Conservation (phyloP, 2,113 vertebrate species). For the Aphelocoma coerulescens region DNA sequence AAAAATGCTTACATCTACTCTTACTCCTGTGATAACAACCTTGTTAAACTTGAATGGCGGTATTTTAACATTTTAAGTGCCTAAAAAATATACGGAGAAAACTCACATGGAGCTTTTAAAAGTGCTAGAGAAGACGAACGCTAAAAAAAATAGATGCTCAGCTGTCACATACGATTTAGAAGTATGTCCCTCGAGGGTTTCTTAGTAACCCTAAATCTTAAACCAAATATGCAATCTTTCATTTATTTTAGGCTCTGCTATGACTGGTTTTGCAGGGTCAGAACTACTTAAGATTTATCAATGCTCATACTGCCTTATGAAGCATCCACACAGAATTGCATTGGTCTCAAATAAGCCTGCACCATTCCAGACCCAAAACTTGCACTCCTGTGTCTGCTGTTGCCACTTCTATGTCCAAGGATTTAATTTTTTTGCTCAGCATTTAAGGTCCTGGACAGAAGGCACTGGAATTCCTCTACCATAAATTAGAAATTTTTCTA, state of each 20-base stretch:
- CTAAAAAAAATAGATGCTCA: background rate
- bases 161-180: background rate
- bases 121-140: background rate
- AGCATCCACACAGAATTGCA: background rate
- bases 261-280: background rate
- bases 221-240: background rate
- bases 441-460: background rate
- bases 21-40: background rate
- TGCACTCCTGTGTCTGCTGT: rapidly evolving
- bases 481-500: background rate
- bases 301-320: background rate
- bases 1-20: background rate
- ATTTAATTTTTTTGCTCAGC: background rate
- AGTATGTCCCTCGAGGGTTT: background rate
- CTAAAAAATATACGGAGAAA: background rate
- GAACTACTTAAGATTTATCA: background rate
- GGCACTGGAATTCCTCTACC: background rate
- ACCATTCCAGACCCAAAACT: background rate
- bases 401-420: rapidly evolving
- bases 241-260: background rate
- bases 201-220: background rate
- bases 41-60: background rate
- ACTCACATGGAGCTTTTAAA: background rate
- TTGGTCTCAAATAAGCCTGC: background rate
- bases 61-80: background rate